phyloP scores from a whole-genome alignment of 2,888 invertebrate genomes.

The Atrina japonica region DNA sequence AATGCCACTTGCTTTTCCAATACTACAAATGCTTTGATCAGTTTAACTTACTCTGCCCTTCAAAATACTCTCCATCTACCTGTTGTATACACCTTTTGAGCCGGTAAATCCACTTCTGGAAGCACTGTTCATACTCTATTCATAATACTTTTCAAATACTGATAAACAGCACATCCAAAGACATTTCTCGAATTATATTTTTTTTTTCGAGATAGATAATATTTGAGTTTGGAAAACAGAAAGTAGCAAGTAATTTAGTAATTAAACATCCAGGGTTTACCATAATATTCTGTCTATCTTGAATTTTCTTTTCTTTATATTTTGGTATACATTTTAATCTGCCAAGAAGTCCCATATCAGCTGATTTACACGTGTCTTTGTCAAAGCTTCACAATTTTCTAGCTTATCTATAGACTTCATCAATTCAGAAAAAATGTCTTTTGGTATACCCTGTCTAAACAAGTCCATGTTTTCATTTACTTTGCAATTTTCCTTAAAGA shows the following conservation, averaged over 20 bases:
- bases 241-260: slow-evolving; percentile 6
- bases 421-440: slow-evolving; percentile 8
- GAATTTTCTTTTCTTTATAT: background rate
- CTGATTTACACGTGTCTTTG: slow-evolving; percentile 17
- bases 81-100: no score
- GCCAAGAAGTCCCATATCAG: slow-evolving; percentile 13
- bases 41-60: slow-evolving; percentile 23
- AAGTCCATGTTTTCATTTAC: slow-evolving; percentile 21
- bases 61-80: slow-evolving; percentile 20
- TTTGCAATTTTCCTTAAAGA: slow-evolving; percentile 8
- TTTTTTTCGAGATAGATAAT: no score
- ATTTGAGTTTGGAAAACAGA: no score
- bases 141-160: no score
- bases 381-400: slow-evolving; percentile 18
- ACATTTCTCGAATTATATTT: no score
- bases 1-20: no score
- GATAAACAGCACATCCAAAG: slow-evolving; percentile 16
- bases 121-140: no score
- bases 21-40: slow-evolving; percentile 28
- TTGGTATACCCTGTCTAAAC: slow-evolving; percentile 18
- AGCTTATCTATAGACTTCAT: slow-evolving; percentile 17
- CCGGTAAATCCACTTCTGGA: no score
- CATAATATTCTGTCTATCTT: slow-evolving; percentile 13
- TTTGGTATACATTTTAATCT: background rate
- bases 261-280: slow-evolving; percentile 11